Evolutionary conservation across 2,888 invertebrate genomes (phyloP).

Genomic region (Brachycybe producta): DNA sequence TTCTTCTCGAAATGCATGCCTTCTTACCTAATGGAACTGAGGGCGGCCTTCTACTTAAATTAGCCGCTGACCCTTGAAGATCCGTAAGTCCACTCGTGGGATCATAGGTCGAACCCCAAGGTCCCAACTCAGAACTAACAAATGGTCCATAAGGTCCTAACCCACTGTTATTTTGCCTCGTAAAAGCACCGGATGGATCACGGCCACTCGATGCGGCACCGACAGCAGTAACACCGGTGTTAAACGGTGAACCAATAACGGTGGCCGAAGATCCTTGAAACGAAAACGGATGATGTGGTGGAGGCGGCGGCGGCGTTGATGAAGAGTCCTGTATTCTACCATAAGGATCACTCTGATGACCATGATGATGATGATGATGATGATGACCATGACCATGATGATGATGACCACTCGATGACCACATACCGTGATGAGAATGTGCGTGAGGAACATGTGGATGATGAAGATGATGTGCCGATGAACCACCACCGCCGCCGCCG

Average conservation of each 20-base stretch:
- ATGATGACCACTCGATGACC: neutral
- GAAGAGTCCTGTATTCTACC: no score
- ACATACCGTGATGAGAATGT: slow-evolving; percentile 4
- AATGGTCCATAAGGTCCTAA: slow-evolving; percentile 8
- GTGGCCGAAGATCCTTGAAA: no score
- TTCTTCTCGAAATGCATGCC: no score
- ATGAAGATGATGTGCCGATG: neutral
- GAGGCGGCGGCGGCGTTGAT: neutral
- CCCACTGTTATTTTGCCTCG: neutral
- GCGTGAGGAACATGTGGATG: no score
- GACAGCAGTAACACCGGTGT: no score
- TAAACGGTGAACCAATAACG: no score
- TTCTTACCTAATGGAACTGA: no score
- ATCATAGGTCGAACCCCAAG: slow-evolving; percentile 6
- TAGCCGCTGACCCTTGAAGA: slow-evolving; percentile 7
- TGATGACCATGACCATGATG: no score
- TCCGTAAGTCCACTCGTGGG: neutral
- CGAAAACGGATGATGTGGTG: neutral
- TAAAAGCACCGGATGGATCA: no score
- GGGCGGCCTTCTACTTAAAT: slow-evolving; percentile 6
- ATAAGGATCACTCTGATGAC: no score
- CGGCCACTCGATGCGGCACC: no score
- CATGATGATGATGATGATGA: no score
- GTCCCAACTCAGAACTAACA: neutral
- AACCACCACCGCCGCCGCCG: neutral